Base-by-base conservation (phyloP, 2,113 vertebrate species). In the Acrocephalus arundinaceus region DNA sequence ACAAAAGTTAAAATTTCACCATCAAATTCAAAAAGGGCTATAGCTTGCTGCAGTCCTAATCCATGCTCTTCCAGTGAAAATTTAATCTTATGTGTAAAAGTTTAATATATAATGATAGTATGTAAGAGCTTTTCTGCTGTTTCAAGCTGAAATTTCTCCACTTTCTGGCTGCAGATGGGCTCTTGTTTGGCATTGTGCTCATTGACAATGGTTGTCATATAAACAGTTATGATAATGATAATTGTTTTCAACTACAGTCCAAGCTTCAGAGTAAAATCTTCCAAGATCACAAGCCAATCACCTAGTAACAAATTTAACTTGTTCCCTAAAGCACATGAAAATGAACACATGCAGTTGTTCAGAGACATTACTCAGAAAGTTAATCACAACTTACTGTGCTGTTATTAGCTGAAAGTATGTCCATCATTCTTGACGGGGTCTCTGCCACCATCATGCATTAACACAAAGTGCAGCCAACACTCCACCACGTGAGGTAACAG, bases 401-500 rank as follows among this genome's bases (percentile, higher is more conserved):
- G 28, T 61, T 90, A 89, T 31, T 61, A 93, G 72, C 75, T 81
- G 82, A 16, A 92, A 89, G 35, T 13, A 49, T 1, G 14, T 59
- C 74, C 54, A 58, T 90, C 83, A 86, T 17, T 59, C 51, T 59
- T 84, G 59, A 54, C 43, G 77, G 48, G 39, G 35, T 20, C 63
- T 74, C 49, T 55, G 68, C 63, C 37, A 66, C n/a, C 35, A 37
- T 3, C 13, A 17, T 3, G 33, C 37, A 67, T 46, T 46, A 90
- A 48, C 78, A 77, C 16, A 81, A 80, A 33, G 0, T 48, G 33
- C 49, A 49, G 54, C 57, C 57, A 67, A 24, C 48, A 35, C 55
- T 61, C 19, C 24, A 31, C 5, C 41, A 41, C 1, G 1, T 7
- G 75, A 76, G 28, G 28, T 10, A 61, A 58, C 0, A 0, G 20